These are phyloP conservation scores for Gallinago media DNA, from an alignment of 2,113 vertebrate species.

Conservation along the genomic window DNA sequence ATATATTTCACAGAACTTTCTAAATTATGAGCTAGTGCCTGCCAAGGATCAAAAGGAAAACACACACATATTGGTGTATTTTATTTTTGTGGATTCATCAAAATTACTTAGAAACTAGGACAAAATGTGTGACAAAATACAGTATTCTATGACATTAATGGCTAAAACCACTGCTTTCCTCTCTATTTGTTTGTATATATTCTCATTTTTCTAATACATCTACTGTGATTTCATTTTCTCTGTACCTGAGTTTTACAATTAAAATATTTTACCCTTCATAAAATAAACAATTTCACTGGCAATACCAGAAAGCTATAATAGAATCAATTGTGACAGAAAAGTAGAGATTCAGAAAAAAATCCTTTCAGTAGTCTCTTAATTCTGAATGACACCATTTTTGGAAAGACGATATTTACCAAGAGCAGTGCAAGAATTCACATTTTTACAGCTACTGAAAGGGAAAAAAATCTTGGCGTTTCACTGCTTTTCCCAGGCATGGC, in stretches of 20 bases:
- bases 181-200: neutral
- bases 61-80: neutral
- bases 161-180: fast-evolving
- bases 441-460: neutral
- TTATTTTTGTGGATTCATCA: neutral
- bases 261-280: neutral
- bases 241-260: neutral
- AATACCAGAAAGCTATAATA: neutral
- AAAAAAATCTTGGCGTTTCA: neutral
- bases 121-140: neutral
- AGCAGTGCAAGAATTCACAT: neutral
- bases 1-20: neutral
- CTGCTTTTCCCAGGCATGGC: neutral
- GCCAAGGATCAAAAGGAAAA: neutral
- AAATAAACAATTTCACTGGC: neutral
- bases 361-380: neutral
- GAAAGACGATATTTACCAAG: neutral
- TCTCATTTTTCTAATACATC: neutral
- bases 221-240: neutral
- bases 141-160: neutral
- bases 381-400: neutral
- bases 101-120: neutral
- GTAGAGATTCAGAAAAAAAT: neutral
- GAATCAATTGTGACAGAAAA: neutral
- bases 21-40: neutral